These are phyloP conservation scores for Phaethon lepturus DNA, from an alignment of 2,113 vertebrate genomes.

Conservation along the genomic window DNA sequence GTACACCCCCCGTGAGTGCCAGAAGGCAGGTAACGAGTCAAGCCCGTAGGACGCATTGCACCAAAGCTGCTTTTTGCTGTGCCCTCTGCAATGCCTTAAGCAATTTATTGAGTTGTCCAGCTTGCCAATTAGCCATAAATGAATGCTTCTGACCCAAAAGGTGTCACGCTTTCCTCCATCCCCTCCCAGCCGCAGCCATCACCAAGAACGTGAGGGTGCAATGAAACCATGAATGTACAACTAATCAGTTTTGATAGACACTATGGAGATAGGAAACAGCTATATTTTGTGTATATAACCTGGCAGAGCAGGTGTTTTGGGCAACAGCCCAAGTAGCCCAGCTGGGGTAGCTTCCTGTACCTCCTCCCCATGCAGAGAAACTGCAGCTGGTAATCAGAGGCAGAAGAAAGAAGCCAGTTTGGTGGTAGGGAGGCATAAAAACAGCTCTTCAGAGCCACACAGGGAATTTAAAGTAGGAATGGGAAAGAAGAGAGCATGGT, in stretches of 20 bases:
- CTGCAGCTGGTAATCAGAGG: not conserved
- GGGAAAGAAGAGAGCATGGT: not conserved
- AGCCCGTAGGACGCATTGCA: rapidly evolving
- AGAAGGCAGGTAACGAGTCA: not conserved
- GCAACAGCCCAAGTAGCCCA: not conserved
- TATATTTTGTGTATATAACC: not conserved
- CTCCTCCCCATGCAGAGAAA: not conserved
- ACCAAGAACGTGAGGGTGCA: not conserved
- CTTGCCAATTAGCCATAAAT: not conserved
- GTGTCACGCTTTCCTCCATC: not conserved
- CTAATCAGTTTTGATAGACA: not conserved
- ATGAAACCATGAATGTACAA: rapidly evolving
- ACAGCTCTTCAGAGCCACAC: not conserved
- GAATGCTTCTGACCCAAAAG: not conserved
- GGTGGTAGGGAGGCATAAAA: not conserved
- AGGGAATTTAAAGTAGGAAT: not conserved
- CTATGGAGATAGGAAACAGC: not conserved
- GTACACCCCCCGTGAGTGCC: rapidly evolving
- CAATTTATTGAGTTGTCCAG: not conserved
- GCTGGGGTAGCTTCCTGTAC: not conserved
- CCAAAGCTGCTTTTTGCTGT: not conserved
- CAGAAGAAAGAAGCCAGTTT: not conserved
- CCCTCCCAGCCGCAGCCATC: not conserved
- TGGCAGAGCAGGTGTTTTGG: not conserved
- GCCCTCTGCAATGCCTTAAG: not conserved